These are phyloP conservation scores for Pogoniulus pusillus DNA, from an alignment of 2,797 vertebrate species.

Conservation along the genomic window DNA sequence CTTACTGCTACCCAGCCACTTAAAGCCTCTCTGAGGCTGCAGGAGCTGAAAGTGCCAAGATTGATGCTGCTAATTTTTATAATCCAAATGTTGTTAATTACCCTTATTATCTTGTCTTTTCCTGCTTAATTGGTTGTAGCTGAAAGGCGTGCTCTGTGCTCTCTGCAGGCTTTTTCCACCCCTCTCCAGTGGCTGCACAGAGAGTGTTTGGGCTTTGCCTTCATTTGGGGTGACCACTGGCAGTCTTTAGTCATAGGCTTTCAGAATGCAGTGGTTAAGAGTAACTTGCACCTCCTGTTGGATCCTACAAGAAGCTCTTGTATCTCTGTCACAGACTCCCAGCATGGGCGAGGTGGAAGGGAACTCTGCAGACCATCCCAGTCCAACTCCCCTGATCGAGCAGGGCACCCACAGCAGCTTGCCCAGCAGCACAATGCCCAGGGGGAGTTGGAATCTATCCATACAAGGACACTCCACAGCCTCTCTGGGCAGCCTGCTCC, in stretches of 20 bases:
- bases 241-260: not conserved
- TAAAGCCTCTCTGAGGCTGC: not conserved
- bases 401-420: too few relatives aligned
- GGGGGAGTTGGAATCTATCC: too few relatives aligned
- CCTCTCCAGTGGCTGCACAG: not conserved
- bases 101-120: slow-evolving; percentile 41
- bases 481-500: too few relatives aligned
- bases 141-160: not conserved
- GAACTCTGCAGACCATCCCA: too few relatives aligned
- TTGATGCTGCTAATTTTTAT: slow-evolving; percentile 5
- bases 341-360: too few relatives aligned
- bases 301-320: not conserved
- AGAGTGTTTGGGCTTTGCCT: not conserved
- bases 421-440: too few relatives aligned
- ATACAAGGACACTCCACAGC: too few relatives aligned
- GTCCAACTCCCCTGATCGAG: too few relatives aligned
- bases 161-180: not conserved
- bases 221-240: not conserved
- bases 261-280: rapidly evolving
- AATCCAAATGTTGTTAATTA: slow-evolving; percentile 29
- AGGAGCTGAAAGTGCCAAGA: not conserved
- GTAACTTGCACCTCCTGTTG: not conserved
- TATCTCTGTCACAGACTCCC: too few relatives aligned
- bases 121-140: slow-evolving; percentile 13
- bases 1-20: not conserved